Percentiles rank a stretch among this genome's conserved stretches.
Evolutionary conservation across 2,113 vertebrate species (phyloP).

Genomic region (Cephalophus harveyi): DNA sequence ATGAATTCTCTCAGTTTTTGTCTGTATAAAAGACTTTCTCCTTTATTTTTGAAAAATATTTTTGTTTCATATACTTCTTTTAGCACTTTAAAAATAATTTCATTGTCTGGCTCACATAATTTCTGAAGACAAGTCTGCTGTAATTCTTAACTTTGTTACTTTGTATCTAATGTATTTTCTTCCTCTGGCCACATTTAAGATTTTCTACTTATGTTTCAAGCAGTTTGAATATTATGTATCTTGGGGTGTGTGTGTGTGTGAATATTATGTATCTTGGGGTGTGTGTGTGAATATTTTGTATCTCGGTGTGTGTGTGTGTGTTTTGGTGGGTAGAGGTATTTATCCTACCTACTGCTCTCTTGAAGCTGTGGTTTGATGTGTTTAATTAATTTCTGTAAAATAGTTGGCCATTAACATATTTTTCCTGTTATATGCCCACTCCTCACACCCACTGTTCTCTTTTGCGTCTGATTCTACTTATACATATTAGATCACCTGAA

Average conservation of each 20-base stretch:
- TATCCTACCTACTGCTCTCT: background rate
- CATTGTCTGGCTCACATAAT: background rate
- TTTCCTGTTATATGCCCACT: background rate
- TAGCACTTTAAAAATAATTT: background rate
- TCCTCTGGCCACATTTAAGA: background rate
- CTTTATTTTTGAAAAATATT: background rate
- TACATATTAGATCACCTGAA: background rate
- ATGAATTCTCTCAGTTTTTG: background rate
- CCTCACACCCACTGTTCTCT: background rate
- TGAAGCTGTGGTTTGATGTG: background rate
- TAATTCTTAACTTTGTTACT: background rate
- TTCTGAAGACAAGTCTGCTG: background rate
- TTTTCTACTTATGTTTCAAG: background rate
- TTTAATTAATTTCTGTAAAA: background rate
- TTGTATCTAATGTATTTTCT: background rate
- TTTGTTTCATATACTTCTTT: slow-evolving; percentile 1
- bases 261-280: background rate
- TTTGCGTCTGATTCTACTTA: background rate
- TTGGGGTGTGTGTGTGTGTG: background rate
- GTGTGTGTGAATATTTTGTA: background rate
- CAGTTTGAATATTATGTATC: background rate
- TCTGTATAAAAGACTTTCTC: background rate
- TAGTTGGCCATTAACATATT: background rate
- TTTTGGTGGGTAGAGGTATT: background rate
- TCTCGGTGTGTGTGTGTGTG: background rate